Evolutionary conservation across 1,140 invertebrate genomes (phyloP), one percentile per base, ranked within the genome.

Genomic region (Bursaphelenchus mucronatus): DNA sequence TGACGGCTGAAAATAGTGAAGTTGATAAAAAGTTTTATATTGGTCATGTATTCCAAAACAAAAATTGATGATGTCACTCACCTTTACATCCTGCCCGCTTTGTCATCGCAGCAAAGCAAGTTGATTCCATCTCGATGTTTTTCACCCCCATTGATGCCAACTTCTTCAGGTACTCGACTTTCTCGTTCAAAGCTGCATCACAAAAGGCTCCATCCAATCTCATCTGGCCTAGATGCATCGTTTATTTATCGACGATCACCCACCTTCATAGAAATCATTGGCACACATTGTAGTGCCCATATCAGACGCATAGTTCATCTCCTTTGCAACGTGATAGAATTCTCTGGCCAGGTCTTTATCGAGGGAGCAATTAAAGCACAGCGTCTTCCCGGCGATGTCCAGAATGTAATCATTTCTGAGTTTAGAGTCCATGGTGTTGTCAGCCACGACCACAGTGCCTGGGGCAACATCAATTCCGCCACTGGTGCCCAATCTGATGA

Each of bases 61-160:
- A 47, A 51, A 13, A 30, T 17, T 40, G 10, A 55, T 43, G 41
- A 43, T 10, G 50, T 69, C 76, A 85, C 84, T 69, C 76, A 85
- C 84, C 83, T 77, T 88, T 89, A 63, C 96, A 90, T 10, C 91
- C 90, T n/a, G 93, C 92, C 79, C 91, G 89, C 80, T 93, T 89
- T 10, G 92, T 95, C 19, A 97, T 86, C 0, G 92, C 91, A 0
- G 92, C 90, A 81, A 98, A 97, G 30, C 89, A 88, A 0, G 90
- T 86, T 0, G 89, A 88, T 83, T 98, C 95, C 94, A 98, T 97
- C 85, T 98, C 95, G 71, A 98, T 96, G 81, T 98, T 98, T 0
- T 90, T 86, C 4, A 98, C 89, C 1, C 90, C 91, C 19, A 87
- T 82, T 17, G 88, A 86, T 47, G 89, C 86, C 56, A 96, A 79